Percentiles rank a stretch among this genome's conserved stretches.
Conservation (phyloP, 2,888 invertebrate genomes). For the Papilio elwesi region DNA sequence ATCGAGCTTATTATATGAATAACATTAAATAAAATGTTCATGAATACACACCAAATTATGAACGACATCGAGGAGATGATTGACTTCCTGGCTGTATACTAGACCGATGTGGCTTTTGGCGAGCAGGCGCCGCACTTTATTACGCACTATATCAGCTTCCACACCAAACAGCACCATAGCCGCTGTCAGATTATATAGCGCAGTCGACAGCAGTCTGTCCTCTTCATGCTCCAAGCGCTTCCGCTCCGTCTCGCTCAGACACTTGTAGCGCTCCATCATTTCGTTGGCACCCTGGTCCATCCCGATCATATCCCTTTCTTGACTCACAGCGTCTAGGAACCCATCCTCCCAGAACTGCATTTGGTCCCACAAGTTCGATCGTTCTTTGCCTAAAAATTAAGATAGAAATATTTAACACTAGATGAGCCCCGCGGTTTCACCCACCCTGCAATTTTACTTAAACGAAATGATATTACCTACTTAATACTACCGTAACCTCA, state of each 20-base stretch:
- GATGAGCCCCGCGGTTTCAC: too few species aligned
- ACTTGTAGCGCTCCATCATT: constrained; percentile 99
- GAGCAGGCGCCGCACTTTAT: constrained; percentile 94
- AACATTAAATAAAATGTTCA: too few species aligned
- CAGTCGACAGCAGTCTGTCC: constrained; percentile 96
- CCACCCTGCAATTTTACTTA: too few species aligned
- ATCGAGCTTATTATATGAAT: too few species aligned
- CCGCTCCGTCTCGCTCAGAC: constrained; percentile 94
- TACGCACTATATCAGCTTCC: constrained; percentile 91
- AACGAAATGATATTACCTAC: too few species aligned
- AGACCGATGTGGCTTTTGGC: constrained; percentile 99
- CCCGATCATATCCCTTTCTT: constrained; percentile 99
- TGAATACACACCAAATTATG: constrained; percentile 92
- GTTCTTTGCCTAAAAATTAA: constrained; percentile 86
- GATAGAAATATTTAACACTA: too few species aligned
- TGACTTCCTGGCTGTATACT: constrained; percentile 98
- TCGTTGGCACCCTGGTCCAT: constrained; percentile 99
- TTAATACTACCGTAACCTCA: too few species aligned
- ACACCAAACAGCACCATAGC: constrained; percentile 97
- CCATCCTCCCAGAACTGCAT: constrained; percentile 99
- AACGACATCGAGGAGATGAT: constrained; percentile 97
- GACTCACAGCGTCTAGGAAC: constrained; percentile 98
- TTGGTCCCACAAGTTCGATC: constrained; percentile 97
- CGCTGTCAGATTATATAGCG: constrained; percentile 97
- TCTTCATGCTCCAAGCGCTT: constrained; percentile 99